Evolutionary conservation across 1,140 invertebrate species (phyloP), one percentile per base, ranked within the genome.

Genomic region (Portunus trituberculatus): DNA sequence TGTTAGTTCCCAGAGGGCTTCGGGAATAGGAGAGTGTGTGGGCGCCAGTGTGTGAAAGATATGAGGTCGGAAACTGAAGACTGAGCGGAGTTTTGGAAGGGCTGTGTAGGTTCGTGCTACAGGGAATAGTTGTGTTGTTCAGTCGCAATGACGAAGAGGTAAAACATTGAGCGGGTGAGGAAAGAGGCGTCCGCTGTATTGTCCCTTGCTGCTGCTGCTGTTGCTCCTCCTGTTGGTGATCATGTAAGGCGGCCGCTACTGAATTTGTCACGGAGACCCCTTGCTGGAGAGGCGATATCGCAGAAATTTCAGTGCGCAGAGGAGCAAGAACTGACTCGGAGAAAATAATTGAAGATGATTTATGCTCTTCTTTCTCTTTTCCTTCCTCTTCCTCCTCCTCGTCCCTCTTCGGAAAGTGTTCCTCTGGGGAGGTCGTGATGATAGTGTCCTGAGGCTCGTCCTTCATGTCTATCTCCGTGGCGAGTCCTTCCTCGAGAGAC

Each of bases 401-500:
- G 10, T 90, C 45, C 28, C 16, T 32, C 48, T 20, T 45, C 14
- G n/a, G 48, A 28, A 28, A 25, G n/a, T 90, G 52, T 6, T 76
- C 25, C 12, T 91, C 52, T 3, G 90, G 90, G 28, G 90, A 76
- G 90, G 29, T 29, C 48, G 67, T 20, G n/a, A 76, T 2, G 67
- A 25, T 76, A 25, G 28, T 46, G n/a, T 93, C 91, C 20, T n/a
- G 28, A 14, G 82, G 82, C 25, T 93, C 83, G 20, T 48, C 52
- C 84, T 93, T 93, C 8, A 93, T 59, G 12, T 93, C 92, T 20
- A 48, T 32, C 6, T 93, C 92, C 25, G 10, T 29, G 10, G 82
- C 86, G 10, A 87, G 45, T 59, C 92, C 92, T 87, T 93, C 92
- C n/a, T 59, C 86, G 20, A 93, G 83, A 20, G 84, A 93, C 39